phyloP scores from a whole-genome alignment of 2,888 invertebrate species.

The Lumbricus terrestris region DNA sequence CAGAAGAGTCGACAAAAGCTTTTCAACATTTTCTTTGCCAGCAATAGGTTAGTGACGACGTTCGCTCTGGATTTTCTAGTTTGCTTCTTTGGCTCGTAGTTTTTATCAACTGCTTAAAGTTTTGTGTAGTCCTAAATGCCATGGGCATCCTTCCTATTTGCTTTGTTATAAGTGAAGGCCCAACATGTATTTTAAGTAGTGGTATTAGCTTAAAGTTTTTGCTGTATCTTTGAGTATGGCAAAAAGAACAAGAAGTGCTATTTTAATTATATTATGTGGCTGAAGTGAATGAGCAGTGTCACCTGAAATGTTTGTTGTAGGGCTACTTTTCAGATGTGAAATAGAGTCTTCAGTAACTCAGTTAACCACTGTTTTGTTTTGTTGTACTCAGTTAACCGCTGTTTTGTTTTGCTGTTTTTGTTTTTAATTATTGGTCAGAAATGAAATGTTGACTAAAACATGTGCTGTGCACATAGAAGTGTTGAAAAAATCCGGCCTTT shows the following conservation, averaged over 20 bases:
- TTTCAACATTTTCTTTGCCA: neutral
- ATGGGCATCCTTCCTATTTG: too few species aligned
- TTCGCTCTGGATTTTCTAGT: neutral
- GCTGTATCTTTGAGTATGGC: neutral
- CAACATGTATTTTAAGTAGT: neutral
- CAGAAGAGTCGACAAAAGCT: neutral
- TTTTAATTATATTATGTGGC: neutral
- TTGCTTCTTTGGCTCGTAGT: neutral
- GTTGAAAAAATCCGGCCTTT: too few species aligned
- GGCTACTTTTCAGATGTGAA: neutral
- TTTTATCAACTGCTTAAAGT: neutral
- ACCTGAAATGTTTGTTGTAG: neutral
- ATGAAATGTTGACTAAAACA: too few species aligned
- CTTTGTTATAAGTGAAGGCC: neutral
- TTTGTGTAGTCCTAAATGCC: neutral
- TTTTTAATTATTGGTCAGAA: too few species aligned
- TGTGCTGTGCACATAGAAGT: too few species aligned
- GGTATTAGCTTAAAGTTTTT: neutral
- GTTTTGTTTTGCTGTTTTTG: neutral
- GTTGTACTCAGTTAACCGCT: neutral
- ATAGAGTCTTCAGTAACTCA: neutral
- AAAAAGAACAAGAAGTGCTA: too few species aligned
- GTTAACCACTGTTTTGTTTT: neutral
- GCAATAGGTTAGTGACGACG: neutral
- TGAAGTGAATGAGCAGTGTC: neutral